These are phyloP conservation scores for Microdon myrmicae DNA, from an alignment of 2,888 invertebrate genomes.

Conservation along the genomic window DNA sequence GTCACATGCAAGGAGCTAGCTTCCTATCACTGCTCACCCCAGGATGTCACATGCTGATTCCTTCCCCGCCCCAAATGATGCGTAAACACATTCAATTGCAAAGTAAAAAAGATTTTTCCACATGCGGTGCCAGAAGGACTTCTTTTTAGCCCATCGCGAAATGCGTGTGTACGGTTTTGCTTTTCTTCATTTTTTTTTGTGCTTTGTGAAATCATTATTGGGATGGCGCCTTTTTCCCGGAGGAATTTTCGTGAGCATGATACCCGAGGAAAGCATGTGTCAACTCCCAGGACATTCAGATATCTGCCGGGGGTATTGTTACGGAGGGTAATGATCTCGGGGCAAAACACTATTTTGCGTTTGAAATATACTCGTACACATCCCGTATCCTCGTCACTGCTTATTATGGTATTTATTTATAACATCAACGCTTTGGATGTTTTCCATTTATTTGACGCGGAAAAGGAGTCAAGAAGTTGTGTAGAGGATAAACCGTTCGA, in stretches of 20 bases:
- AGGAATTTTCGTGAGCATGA: constrained; percentile 37
- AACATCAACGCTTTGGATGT: constrained; percentile 31
- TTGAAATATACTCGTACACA: constrained; percentile 30
- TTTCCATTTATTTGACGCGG: constrained; percentile 38
- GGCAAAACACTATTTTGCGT: constrained; percentile 35
- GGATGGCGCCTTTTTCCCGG: constrained; percentile 33
- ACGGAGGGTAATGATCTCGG: constrained; percentile 35
- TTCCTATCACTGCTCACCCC: constrained; percentile 41
- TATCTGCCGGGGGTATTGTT: constrained; percentile 32
- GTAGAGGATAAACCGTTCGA: constrained; percentile 46
- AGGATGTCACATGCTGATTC: constrained; percentile 34
- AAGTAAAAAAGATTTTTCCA: constrained; percentile 44
- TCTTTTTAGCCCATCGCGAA: constrained; percentile 9
- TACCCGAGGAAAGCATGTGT: constrained; percentile 43
- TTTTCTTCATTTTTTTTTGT: constrained; percentile 28
- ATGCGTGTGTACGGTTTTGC: too few species aligned
- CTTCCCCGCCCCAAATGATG: constrained; percentile 39
- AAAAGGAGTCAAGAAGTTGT: constrained; percentile 32
- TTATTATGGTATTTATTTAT: constrained; percentile 39
- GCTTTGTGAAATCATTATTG: constrained; percentile 44
- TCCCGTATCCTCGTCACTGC: constrained; percentile 2
- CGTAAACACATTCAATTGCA: constrained; percentile 38
- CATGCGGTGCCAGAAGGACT: constrained; percentile 33
- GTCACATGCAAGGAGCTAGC: constrained; percentile 48
- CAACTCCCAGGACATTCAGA: constrained; percentile 38